These are phyloP conservation scores for Darevskia mixta DNA, from an alignment of 2,797 vertebrate species.

Conservation along the genomic window DNA sequence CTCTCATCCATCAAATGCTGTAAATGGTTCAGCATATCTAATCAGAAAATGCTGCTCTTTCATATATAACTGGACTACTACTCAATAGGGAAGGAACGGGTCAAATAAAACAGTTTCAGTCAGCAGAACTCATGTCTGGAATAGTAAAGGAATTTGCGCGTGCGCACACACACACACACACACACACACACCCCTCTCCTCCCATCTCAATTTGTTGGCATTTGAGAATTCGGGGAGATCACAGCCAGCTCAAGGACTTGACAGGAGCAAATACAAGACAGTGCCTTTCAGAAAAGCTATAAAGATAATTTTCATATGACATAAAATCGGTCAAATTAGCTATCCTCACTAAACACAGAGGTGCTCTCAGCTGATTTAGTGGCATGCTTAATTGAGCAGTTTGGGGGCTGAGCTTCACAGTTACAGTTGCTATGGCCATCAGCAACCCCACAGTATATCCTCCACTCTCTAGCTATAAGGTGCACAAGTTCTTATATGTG, in stretches of 20 bases:
- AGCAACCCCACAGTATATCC: not conserved
- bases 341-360: not conserved
- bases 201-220: not conserved
- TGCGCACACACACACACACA: not conserved
- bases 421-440: not conserved
- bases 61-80: slow-evolving; percentile 32
- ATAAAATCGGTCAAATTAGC: not conserved
- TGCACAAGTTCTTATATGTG: not conserved
- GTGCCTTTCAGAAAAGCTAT: not conserved
- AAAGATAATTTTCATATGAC: slow-evolving; percentile 9
- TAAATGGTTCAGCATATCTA: slow-evolving; percentile 52
- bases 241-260: not conserved
- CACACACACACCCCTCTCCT: too few relatives aligned
- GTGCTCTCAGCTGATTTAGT: not conserved
- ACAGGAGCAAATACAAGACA: not conserved
- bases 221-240: not conserved
- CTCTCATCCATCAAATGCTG: slow-evolving; percentile 49
- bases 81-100: not conserved
- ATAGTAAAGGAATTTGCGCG: slow-evolving; percentile 6
- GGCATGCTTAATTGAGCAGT: not conserved
- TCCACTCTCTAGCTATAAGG: not conserved
- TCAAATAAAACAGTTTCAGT: slow-evolving; percentile 3
- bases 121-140: not conserved
- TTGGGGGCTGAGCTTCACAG: not conserved
- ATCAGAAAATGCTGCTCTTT: slow-evolving; percentile 40